Conservation (phyloP, 2,797 vertebrate species). For the Austrolebias charrua region DNA sequence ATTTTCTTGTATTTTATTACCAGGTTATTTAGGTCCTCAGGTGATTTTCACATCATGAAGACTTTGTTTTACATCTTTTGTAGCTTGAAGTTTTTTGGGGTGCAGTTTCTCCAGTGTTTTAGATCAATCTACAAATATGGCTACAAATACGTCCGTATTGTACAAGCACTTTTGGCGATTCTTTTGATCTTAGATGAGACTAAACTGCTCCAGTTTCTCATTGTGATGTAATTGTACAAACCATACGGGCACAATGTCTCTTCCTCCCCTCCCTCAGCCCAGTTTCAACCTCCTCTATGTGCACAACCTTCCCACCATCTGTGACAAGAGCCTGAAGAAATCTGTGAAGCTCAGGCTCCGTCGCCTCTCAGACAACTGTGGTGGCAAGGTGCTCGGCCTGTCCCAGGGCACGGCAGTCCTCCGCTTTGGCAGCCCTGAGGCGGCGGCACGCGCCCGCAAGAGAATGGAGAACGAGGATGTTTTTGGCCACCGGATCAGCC, state of each 20-base stretch:
- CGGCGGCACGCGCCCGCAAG: slow-evolving; percentile 91
- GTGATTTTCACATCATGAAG: too few species aligned
- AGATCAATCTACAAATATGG: background rate
- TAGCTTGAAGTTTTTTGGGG: too few species aligned
- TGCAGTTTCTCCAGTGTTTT: background rate
- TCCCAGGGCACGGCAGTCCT: slow-evolving; percentile 90
- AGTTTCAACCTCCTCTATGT: slow-evolving; percentile 95
- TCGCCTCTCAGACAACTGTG: slow-evolving; percentile 97
- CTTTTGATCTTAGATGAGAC: slow-evolving; percentile 25
- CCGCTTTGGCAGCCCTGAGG: slow-evolving; percentile 90
- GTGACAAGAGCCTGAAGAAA: slow-evolving; percentile 86
- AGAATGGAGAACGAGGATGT: slow-evolving; percentile 99
- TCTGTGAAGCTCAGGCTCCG: slow-evolving; percentile 89
- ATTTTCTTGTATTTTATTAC: too few species aligned
- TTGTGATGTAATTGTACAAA: slow-evolving; percentile 62
- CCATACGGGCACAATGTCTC: slow-evolving; percentile 72
- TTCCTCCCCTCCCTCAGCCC: slow-evolving; percentile 84
- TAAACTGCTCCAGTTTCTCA: slow-evolving; percentile 25
- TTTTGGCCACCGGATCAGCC: slow-evolving; percentile 89
- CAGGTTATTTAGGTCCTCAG: too few species aligned
- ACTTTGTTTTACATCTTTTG: too few species aligned
- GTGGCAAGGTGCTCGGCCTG: slow-evolving; percentile 94
- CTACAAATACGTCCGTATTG: background rate
- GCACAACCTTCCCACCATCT: slow-evolving; percentile 94
- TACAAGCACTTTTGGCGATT: background rate